Evolutionary conservation across 2,888 invertebrate genomes (phyloP), one percentile per base, ranked within the genome.

Genomic region (Pilophorus perplexus): DNA sequence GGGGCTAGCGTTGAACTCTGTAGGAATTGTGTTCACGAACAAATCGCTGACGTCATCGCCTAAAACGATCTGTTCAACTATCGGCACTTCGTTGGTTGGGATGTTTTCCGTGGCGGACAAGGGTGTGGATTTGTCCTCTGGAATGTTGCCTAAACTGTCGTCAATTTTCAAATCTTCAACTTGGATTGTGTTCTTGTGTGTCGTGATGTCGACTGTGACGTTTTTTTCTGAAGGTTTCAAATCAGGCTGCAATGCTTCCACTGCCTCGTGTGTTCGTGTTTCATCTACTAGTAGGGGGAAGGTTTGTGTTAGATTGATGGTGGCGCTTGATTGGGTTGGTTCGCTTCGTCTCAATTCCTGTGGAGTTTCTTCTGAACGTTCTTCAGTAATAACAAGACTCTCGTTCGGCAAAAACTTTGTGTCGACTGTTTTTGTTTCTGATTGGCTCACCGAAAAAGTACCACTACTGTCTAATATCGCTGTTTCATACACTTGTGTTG

Each of bases 321-420:
- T 66, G 18, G 69, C 69, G 42, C 23, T 68, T 50, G 59, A 66
- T 44, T 60, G 52, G 38, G 18, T 60, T 52, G 48, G 62, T 40
- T 38, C 46, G 22, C 10, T 37, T 27, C 27, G 73, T 65, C 79
- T 76, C 68, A 85, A 81, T 48, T 74, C 72, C 8, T 76, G 77
- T 77, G 86, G 85, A 12, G 80, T 81, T 74, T 89, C 88, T 57
- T 81, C 80, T n/a, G 79, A 74, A 68, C 80, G 78, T 14, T 83
- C 83, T 76, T 82, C 83, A 65, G 77, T 78, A 66, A 82, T 83
- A 52, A 83, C 78, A 62, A 84, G 77, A 55, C 87, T 84, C 70
- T 84, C 81, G 72, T 83, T 82, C 73, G 85, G 83, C 67, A 82
- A 79, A 42, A 88, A 75, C 67, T 81, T 81, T 4, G 88, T 71